A percentile compares a stretch with the other conserved stretches of the same genome.
Conservation (phyloP, 2,113 vertebrate genomes). For the Actinemys pallida region DNA sequence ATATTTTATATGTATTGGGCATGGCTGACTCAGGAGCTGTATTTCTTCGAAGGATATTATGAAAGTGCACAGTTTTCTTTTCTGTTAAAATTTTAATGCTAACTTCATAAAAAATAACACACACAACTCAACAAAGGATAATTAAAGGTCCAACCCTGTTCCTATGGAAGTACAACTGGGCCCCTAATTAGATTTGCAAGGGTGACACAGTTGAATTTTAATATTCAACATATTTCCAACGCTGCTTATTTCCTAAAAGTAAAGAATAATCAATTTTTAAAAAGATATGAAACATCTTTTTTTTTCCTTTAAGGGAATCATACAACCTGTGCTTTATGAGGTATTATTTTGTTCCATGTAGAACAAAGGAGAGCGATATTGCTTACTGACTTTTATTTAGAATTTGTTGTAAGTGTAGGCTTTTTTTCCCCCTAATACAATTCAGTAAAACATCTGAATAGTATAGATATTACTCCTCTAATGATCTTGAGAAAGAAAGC, state of each 20-base stretch:
- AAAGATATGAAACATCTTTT: background rate
- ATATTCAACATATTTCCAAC: background rate
- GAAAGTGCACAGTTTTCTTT: background rate
- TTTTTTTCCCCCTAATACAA: background rate
- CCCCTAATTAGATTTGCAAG: background rate
- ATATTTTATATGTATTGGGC: background rate
- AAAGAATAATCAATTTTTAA: background rate
- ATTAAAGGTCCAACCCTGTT: background rate
- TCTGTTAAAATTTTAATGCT: background rate
- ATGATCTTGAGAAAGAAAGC: background rate
- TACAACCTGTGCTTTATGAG: background rate
- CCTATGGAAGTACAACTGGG: background rate
- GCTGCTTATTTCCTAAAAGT: background rate
- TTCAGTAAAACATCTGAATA: background rate
- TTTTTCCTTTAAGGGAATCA: background rate
- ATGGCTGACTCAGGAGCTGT: background rate
- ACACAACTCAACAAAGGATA: background rate
- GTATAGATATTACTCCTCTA: background rate
- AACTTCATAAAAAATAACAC: background rate
- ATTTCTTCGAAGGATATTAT: background rate
- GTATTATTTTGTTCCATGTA: background rate
- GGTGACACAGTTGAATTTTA: background rate
- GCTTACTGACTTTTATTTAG: background rate
- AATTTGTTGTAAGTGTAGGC: background rate
- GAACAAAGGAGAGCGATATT: background rate